phyloP scores from a whole-genome alignment of 2,113 vertebrate species.

The Marmota monax region DNA sequence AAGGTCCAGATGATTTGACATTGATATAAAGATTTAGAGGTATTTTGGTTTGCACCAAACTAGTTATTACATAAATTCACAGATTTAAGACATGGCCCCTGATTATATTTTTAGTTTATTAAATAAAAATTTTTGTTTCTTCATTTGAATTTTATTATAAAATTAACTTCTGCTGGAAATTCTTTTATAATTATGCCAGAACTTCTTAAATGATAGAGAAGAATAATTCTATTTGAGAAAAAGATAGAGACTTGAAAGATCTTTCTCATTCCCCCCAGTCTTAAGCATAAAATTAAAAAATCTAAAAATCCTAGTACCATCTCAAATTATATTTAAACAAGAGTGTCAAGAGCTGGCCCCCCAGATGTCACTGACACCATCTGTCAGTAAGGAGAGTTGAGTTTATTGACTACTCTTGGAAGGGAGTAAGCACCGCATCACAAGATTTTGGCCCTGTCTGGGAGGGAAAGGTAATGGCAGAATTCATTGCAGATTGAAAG shows the following conservation, averaged over 20 bases:
- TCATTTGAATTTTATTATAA: conserved; percentile 53
- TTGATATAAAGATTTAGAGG: background rate
- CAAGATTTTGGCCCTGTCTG: background rate
- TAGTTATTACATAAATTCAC: background rate
- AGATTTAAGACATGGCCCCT: background rate
- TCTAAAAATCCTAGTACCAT: background rate
- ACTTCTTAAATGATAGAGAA: background rate
- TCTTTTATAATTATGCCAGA: conserved; percentile 32
- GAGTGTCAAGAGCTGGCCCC: background rate
- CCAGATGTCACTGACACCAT: background rate
- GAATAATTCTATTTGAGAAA: conserved; percentile 30
- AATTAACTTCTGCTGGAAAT: conserved; percentile 2
- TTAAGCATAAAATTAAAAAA: conserved; percentile 29
- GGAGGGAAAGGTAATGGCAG: background rate
- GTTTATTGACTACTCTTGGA: background rate
- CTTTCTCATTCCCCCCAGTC: too few relatives aligned
- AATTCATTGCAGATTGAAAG: background rate
- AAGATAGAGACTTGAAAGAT: conserved; percentile 17
- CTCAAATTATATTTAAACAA: background rate
- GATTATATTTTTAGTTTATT: conserved; percentile 37
- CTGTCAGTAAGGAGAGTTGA: background rate
- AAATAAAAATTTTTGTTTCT: conserved; percentile 12
- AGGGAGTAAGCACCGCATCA: too few relatives aligned
- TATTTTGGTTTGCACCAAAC: background rate
- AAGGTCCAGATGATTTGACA: conserved; percentile 12